These are phyloP conservation scores for Oostethus manadensis DNA, from an alignment of 2,113 vertebrate species.

Conservation along the genomic window DNA sequence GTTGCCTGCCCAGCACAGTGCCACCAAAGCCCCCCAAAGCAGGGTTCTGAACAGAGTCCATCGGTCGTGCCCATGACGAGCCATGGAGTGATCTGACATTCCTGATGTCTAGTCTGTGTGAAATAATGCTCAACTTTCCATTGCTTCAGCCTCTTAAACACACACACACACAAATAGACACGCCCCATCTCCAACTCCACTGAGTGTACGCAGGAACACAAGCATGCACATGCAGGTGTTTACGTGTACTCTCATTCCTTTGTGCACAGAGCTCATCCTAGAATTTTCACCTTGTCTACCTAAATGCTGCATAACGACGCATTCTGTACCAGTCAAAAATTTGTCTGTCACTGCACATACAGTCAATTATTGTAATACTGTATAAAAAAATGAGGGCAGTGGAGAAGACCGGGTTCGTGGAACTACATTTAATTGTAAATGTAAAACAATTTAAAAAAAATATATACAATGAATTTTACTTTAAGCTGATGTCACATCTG, in stretches of 20 bases:
- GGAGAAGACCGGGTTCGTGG: too few relatives aligned
- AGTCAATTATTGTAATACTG: too few relatives aligned
- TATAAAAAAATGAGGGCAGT: too few relatives aligned
- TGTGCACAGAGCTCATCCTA: background rate
- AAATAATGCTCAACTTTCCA: constrained; percentile 36
- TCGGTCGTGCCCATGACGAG: constrained; percentile 10
- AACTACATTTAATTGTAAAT: too few relatives aligned
- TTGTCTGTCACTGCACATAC: too few relatives aligned
- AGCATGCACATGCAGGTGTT: constrained; percentile 47
- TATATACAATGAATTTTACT: too few relatives aligned
- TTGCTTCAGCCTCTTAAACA: constrained; percentile 71
- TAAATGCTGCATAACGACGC: too few relatives aligned
- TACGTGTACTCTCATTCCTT: constrained; percentile 12
- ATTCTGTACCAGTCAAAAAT: too few relatives aligned
- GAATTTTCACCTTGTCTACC: too few relatives aligned
- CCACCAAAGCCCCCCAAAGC: constrained; percentile 65
- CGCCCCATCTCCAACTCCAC: constrained; percentile 45
- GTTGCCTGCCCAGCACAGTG: constrained; percentile 62
- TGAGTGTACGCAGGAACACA: constrained; percentile 31
- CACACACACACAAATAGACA: constrained; percentile 50
- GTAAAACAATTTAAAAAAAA: too few relatives aligned
- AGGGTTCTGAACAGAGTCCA: constrained; percentile 58
- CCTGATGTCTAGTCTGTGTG: constrained; percentile 32
- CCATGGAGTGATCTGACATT: constrained; percentile 48
- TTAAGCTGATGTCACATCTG: too few relatives aligned